Evolutionary conservation across 2,797 vertebrate genomes (phyloP).

Genomic region (Bufotes viridis): DNA sequence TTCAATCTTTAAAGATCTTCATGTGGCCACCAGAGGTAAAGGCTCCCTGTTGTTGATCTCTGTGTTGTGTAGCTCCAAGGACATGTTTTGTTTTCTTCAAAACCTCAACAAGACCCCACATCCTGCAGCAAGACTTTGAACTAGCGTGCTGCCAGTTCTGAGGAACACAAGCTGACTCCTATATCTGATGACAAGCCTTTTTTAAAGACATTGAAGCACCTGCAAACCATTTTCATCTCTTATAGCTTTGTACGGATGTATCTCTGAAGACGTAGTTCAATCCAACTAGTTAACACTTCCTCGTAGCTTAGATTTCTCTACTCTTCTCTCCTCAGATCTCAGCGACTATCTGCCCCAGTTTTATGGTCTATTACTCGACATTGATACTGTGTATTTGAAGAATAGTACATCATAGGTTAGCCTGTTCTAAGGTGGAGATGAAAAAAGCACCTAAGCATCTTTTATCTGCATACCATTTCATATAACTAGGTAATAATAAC

Average conservation of each 20-base stretch:
- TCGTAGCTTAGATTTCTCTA: slow-evolving; percentile 2
- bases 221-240: slow-evolving; percentile 48
- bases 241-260: slow-evolving; percentile 29
- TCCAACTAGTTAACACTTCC: slow-evolving; percentile 3
- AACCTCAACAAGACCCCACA: slow-evolving; percentile 35
- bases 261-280: slow-evolving; percentile 30
- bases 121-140: slow-evolving; percentile 50
- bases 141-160: slow-evolving; percentile 22
- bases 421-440: background rate
- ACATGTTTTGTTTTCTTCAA: slow-evolving; percentile 46
- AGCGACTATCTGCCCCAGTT: slow-evolving; percentile 24
- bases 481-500: background rate
- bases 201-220: slow-evolving; percentile 21
- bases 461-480: too few relatives aligned
- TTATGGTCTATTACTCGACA: background rate
- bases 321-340: slow-evolving; percentile 15
- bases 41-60: slow-evolving; percentile 34
- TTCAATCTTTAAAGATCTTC: slow-evolving; percentile 9
- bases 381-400: background rate
- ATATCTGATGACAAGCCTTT: slow-evolving; percentile 28
- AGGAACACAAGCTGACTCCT: slow-evolving; percentile 21
- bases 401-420: background rate
- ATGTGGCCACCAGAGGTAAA: slow-evolving; percentile 32
- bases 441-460: background rate
- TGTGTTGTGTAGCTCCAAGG: slow-evolving; percentile 40